phyloP scores from a whole-genome alignment of 2,888 invertebrate genomes.

The Synanthedon andrenaeformis region DNA sequence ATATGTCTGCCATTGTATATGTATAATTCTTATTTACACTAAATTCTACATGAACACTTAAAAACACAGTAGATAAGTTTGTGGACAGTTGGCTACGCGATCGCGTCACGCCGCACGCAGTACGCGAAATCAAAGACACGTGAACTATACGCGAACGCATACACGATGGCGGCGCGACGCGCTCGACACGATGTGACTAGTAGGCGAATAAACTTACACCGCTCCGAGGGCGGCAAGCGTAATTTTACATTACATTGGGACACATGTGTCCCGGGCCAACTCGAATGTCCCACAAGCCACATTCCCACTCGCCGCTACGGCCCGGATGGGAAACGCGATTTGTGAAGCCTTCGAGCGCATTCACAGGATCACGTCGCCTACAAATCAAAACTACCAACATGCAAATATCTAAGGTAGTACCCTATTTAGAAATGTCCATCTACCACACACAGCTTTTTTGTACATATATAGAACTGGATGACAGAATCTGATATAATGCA shows the following conservation, averaged over 20 bases:
- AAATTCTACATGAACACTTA: slow-evolving; percentile 63
- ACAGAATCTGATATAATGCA: too few relatives aligned
- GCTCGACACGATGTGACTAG: slow-evolving; percentile 54
- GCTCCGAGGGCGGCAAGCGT: slow-evolving; percentile 44
- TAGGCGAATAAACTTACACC: slow-evolving; percentile 49
- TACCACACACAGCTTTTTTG: too few relatives aligned
- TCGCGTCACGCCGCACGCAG: slow-evolving; percentile 14
- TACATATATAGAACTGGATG: too few relatives aligned
- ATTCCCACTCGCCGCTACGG: too few relatives aligned
- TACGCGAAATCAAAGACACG: slow-evolving; percentile 18
- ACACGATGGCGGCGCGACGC: slow-evolving; percentile 24
- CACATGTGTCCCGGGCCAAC: too few relatives aligned
- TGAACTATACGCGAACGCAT: slow-evolving; percentile 9
- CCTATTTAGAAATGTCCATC: too few relatives aligned
- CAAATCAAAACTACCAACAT: too few relatives aligned
- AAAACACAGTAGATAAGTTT: slow-evolving; percentile 57
- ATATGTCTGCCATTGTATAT: slow-evolving; percentile 47
- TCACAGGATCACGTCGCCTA: too few relatives aligned
- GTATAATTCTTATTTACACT: slow-evolving; percentile 61
- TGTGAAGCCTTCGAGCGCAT: too few relatives aligned
- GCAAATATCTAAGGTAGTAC: too few relatives aligned
- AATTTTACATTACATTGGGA: slow-evolving; percentile 26
- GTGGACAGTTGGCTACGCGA: slow-evolving; percentile 50
- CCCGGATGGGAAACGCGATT: too few relatives aligned
- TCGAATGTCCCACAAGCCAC: too few relatives aligned